Base-by-base conservation (phyloP, 2,888 invertebrate genomes). In the Phengaris alcon region DNA sequence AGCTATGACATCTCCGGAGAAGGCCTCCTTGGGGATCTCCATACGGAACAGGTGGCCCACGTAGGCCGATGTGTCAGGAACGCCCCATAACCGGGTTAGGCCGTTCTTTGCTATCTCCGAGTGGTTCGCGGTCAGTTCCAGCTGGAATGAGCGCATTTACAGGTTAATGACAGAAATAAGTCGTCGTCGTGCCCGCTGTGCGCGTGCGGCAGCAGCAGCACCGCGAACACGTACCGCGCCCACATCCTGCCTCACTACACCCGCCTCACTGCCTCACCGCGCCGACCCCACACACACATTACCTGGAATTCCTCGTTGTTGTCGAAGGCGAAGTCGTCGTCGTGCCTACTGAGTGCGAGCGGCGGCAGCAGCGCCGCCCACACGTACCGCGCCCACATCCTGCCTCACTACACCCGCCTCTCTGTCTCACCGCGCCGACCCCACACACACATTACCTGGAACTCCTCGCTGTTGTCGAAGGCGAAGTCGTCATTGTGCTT, bases 31-130 rank as follows among this genome's bases (percentile, higher is more conserved):
- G 15, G 97, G 96, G 81, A 97, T 95, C 82, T 94, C 95, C 87
- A 96, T 94, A 79, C 95, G 95, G 89, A 97, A 96, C 77, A 96
- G 90, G 84, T 95, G 95, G 70, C 97, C 97, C 35, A 95, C 95
- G 78, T 94, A 94, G 81, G 96, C 96, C 80, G 95, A 94, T 78
- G 95, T 94, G 83, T 96, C 95, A 75, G 95, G 95, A 78, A 96
- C 93, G 81, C 94, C 93, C 94, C 94, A 94, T 84, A 94, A 87
- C 82, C 93, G 86, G 83, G 86, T 90, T 88, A 94, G 92, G 90
- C 90, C 93, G 87, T 91, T 91, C 86, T 87, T 93, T 82, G 87
- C 85, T 87, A 90, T 90, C 86, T 92, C 92, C 78, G 91, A 90
- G 84, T 91, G 91, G 84, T 93, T 91, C 75, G 90, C 89, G 82